phyloP scores from a whole-genome alignment of 2,113 vertebrate species.

The Macrotis lagotis region DNA sequence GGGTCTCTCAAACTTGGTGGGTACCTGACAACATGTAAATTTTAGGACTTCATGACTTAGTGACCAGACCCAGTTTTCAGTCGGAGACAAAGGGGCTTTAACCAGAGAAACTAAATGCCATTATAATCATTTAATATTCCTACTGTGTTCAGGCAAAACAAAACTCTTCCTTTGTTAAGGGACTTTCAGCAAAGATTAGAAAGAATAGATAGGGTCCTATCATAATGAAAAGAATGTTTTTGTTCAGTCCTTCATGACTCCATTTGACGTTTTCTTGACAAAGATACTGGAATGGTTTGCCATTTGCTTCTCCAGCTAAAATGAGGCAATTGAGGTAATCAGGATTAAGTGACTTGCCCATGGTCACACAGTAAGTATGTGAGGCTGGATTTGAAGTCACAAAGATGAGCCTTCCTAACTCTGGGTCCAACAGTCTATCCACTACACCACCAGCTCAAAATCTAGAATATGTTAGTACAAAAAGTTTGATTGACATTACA shows the following conservation, averaged over 20 bases:
- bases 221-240: background rate
- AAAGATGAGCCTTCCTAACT: no score
- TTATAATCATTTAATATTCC: background rate
- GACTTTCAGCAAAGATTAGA: background rate
- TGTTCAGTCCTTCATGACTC: no score
- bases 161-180: background rate
- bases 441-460: background rate
- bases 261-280: no score
- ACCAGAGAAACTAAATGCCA: background rate
- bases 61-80: background rate
- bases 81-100: background rate
- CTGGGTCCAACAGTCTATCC: no score
- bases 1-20: background rate
- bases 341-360: no score
- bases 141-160: background rate
- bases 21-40: background rate
- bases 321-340: no score
- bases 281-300: no score
- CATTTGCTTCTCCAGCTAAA: no score
- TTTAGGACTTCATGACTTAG: background rate
- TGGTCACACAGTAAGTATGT: no score
- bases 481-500: background rate
- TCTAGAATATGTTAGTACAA: background rate
- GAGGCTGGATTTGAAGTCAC: no score
- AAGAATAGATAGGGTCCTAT: background rate